Conservation (phyloP, 2,888 invertebrate genomes). For the Spodoptera littoralis region DNA sequence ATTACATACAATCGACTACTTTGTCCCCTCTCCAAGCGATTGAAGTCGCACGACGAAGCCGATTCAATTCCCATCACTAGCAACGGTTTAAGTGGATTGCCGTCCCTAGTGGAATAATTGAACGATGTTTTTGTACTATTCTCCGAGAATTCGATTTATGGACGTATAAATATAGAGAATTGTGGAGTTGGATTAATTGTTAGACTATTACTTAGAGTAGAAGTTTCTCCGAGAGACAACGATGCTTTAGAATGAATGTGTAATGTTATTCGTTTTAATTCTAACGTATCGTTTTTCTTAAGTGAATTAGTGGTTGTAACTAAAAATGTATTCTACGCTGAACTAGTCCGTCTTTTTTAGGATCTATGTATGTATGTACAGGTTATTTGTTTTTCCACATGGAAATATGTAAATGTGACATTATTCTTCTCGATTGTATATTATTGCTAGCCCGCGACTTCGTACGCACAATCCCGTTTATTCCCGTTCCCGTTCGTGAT, state of each 20-base stretch:
- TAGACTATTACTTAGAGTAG: conserved; percentile 27
- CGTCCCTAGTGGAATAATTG: conserved; percentile 72
- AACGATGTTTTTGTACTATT: conserved; percentile 66
- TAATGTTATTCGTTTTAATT: too few relatives aligned
- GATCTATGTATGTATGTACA: too few relatives aligned
- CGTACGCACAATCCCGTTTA: too few relatives aligned
- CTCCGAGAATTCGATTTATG: conserved; percentile 53
- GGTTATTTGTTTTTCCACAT: too few relatives aligned
- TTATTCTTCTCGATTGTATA: too few relatives aligned
- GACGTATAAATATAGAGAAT: conserved; percentile 41
- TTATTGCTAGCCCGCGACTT: too few relatives aligned
- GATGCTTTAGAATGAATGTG: too few relatives aligned
- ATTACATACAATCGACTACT: conserved; percentile 23
- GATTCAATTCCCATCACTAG: conserved; percentile 62
- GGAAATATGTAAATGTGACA: too few relatives aligned
- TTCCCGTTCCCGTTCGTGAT: too few relatives aligned
- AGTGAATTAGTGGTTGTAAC: too few relatives aligned
- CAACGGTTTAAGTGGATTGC: conserved; percentile 76
- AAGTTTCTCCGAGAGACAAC: conserved; percentile 1
- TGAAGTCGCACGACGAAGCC: conserved; percentile 60
- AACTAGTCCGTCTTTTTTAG: neutral
- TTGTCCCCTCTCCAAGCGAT: conserved; percentile 56
- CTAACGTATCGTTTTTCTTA: too few relatives aligned
- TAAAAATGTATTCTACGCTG: neutral
- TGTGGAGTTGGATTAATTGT: conserved; percentile 41